Evolutionary conservation across 2,797 vertebrate species (phyloP).

Genomic region (Carcharodon carcharias): DNA sequence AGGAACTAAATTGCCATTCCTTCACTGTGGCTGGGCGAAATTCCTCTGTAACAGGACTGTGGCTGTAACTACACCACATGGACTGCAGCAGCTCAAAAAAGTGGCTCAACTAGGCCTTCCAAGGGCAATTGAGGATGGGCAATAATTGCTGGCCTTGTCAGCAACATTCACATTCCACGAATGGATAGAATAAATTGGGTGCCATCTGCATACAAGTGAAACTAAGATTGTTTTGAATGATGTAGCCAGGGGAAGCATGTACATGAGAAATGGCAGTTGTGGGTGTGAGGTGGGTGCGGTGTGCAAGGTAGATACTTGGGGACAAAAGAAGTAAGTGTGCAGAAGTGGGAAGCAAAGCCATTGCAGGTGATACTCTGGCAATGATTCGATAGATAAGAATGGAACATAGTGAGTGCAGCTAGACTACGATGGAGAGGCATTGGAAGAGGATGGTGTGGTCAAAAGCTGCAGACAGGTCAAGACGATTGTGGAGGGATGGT

Average conservation of each 20-base stretch:
- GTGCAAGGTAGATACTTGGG: no score
- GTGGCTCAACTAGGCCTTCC: not conserved
- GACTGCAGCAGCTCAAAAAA: not conserved
- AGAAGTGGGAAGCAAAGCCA: not conserved
- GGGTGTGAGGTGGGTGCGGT: no score
- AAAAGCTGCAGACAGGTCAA: not conserved
- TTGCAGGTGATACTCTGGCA: not conserved
- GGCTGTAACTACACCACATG: no score
- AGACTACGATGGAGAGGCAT: not conserved
- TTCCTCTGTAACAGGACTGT: no score
- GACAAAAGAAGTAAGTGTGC: not conserved
- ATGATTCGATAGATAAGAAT: not conserved
- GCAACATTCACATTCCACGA: not conserved
- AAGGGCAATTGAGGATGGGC: not conserved
- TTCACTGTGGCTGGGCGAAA: no score
- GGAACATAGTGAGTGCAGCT: not conserved
- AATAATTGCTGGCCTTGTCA: not conserved
- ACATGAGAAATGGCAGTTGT: no score
- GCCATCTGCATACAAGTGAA: not conserved
- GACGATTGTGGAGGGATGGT: not conserved
- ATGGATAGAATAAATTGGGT: no score
- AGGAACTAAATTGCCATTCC: no score
- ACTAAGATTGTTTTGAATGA: not conserved
- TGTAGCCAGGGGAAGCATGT: no score
- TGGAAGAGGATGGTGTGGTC: not conserved